These are phyloP conservation scores for Enteromius unitaeniatus DNA, from an alignment of 2,797 vertebrate genomes.

Conservation along the genomic window DNA sequence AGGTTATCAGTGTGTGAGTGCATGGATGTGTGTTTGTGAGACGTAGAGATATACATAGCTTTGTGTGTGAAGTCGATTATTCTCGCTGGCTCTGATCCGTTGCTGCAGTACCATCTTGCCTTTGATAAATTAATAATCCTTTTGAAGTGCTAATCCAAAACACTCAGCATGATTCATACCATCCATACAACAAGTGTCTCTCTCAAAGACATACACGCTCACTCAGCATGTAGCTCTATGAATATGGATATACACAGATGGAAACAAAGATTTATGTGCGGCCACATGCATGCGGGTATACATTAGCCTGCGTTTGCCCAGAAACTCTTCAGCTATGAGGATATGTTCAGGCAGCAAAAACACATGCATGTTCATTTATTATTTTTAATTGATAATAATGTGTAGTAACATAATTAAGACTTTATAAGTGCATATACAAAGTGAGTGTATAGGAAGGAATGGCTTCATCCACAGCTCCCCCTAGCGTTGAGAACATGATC, in stretches of 20 bases:
- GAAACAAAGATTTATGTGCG: constrained; percentile 22
- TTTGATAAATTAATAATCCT: constrained; percentile 48
- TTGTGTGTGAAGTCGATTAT: constrained; percentile 6
- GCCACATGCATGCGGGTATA: background rate
- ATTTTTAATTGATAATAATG: background rate
- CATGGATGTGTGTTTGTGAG: background rate
- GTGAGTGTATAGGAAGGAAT: background rate
- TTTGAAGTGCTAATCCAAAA: constrained; percentile 35
- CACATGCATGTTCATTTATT: background rate
- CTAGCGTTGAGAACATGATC: constrained; percentile 4
- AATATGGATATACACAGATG: constrained; percentile 20
- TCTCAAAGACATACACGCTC: constrained; percentile 18
- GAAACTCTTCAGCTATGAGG: background rate
- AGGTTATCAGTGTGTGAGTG: constrained; percentile 18
- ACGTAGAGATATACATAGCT: background rate
- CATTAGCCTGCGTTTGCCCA: background rate
- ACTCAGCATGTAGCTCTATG: constrained; percentile 9
- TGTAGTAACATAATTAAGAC: background rate
- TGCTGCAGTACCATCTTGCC: constrained; percentile 14
- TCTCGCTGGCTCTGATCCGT: background rate
- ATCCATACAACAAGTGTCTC: constrained; percentile 20
- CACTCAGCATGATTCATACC: constrained; percentile 30
- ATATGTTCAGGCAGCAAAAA: background rate
- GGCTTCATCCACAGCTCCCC: constrained; percentile 41
- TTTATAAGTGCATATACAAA: background rate